These are phyloP conservation scores for Romanogobio albipinnatus DNA, from an alignment of 2,113 vertebrate genomes.

Conservation along the genomic window DNA sequence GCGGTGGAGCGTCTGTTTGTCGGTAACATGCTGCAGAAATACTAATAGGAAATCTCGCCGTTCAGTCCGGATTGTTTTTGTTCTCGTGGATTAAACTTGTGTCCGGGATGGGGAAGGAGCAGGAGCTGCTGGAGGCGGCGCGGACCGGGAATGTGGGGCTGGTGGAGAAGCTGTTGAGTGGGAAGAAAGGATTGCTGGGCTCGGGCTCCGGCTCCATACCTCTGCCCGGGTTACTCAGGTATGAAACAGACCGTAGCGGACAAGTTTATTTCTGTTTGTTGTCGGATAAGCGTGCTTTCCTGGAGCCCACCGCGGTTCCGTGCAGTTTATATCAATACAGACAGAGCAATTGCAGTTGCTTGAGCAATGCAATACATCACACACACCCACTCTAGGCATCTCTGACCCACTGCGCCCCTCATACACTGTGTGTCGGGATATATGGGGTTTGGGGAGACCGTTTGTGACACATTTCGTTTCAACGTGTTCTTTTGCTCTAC, in stretches of 20 bases:
- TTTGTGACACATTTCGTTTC: neutral
- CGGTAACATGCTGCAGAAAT: slow-evolving; percentile 42
- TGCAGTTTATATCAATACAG: neutral
- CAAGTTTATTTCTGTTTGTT: slow-evolving; percentile 12
- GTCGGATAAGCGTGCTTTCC: neutral
- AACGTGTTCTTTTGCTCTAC: neutral
- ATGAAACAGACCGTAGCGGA: slow-evolving; percentile 63
- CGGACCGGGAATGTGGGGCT: slow-evolving; percentile 94
- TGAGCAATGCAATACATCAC: slow-evolving; percentile 40
- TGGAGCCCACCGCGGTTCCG: neutral
- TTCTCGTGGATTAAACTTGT: slow-evolving; percentile 65
- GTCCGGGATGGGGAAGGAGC: slow-evolving; percentile 93
- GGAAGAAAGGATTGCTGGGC: slow-evolving; percentile 93
- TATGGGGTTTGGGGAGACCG: neutral
- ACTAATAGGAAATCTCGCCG: slow-evolving; percentile 51
- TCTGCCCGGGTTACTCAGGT: slow-evolving; percentile 94
- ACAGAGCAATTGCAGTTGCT: slow-evolving; percentile 41
- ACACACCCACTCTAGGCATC: slow-evolving; percentile 54
- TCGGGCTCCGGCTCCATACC: slow-evolving; percentile 91
- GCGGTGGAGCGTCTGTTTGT: slow-evolving; percentile 28
- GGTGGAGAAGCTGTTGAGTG: slow-evolving; percentile 97
- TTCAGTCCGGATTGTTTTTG: slow-evolving; percentile 37
- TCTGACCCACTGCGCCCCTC: slow-evolving; percentile 36
- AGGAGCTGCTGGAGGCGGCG: slow-evolving; percentile 96
- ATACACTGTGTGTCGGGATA: slow-evolving; percentile 14